phyloP scores from a whole-genome alignment of 2,797 vertebrate species.

The Danio jaintianensis region DNA sequence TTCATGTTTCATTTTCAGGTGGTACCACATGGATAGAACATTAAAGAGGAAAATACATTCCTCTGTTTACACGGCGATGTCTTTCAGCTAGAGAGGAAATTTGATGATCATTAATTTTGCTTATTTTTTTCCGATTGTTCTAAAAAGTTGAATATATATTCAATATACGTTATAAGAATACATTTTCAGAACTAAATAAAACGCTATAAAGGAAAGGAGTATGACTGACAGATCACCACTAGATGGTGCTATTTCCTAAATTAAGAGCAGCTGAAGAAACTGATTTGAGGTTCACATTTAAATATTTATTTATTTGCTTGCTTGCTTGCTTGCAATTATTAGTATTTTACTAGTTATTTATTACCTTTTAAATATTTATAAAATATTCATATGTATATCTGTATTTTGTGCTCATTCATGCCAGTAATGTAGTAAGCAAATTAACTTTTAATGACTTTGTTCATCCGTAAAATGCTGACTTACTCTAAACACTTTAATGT shows the following conservation, averaged over 20 bases:
- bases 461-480: background rate
- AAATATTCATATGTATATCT: background rate
- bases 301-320: background rate
- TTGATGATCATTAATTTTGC: background rate
- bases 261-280: background rate
- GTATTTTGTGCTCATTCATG: background rate
- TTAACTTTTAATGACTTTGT: background rate
- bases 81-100: background rate
- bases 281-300: background rate
- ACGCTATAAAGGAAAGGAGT: background rate
- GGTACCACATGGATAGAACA: background rate
- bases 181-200: background rate
- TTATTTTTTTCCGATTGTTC: no score
- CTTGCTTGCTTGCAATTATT: background rate
- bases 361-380: background rate
- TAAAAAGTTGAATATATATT: no score
- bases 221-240: constrained; percentile 12
- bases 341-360: background rate
- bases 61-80: background rate
- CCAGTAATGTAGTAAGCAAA: background rate
- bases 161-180: background rate
- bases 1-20: constrained; percentile 10
- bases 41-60: background rate
- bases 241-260: constrained; percentile 36
- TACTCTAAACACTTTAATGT: background rate